A percentile compares a stretch with the other conserved stretches of the same genome.
Evolutionary conservation across 2,113 vertebrate genomes (phyloP).

Genomic region (Cisticola juncidis): DNA sequence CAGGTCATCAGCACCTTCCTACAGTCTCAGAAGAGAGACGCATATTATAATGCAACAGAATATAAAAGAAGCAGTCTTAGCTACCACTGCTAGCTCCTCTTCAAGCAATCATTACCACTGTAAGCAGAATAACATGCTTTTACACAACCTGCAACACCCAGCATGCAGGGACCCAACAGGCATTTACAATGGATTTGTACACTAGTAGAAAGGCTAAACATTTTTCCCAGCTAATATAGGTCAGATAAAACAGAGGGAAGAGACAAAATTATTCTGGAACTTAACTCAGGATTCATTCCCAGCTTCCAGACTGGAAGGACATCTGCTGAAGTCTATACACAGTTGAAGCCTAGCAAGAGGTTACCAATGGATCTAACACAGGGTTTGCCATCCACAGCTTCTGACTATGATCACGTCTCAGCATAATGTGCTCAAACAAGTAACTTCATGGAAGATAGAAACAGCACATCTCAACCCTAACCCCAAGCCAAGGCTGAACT

Average conservation of each 20-base stretch:
- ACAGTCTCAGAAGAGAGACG: not conserved
- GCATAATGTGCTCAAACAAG: not conserved
- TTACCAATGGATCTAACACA: not conserved
- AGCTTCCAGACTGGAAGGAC: not conserved
- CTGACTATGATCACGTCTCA: not conserved
- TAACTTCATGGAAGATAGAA: not conserved
- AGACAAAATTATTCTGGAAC: not conserved
- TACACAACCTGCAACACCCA: not conserved
- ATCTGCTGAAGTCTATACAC: not conserved
- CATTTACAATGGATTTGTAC: not conserved
- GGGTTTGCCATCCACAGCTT: not conserved
- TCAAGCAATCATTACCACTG: not conserved
- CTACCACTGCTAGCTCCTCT: not conserved
- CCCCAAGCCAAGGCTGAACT: not conserved
- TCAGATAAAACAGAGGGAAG: not conserved
- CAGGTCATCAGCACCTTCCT: not conserved
- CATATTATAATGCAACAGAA: not conserved
- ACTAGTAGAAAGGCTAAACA: not conserved
- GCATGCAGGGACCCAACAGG: accelerated
- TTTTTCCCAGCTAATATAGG: not conserved
- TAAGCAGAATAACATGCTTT: not conserved
- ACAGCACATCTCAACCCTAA: not conserved
- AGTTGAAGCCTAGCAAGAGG: not conserved
- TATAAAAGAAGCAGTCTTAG: not conserved
- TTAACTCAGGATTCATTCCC: not conserved